Conservation (phyloP, 2,888 invertebrate genomes). For the Carabus problematicus region DNA sequence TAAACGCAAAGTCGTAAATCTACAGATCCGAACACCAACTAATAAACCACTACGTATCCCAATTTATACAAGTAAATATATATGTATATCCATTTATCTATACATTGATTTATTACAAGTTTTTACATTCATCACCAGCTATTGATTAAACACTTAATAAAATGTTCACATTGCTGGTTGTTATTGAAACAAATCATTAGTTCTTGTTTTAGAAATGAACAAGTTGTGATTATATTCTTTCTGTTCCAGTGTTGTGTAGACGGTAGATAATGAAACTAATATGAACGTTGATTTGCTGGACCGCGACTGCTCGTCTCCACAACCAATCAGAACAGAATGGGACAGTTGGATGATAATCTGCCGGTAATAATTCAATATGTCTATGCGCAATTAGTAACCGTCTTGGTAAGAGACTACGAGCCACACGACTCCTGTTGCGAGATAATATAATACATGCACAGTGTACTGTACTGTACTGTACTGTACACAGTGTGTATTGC, state of each 20-base stretch:
- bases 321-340: conserved; percentile 1
- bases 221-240: too few species aligned
- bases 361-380: conserved; percentile 36
- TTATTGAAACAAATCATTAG: not conserved
- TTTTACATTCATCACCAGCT: not conserved
- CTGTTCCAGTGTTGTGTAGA: too few species aligned
- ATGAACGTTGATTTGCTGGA: too few species aligned
- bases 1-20: conserved; percentile 19
- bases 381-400: conserved; percentile 31
- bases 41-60: not conserved
- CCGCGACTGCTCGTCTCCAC: not conserved
- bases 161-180: not conserved
- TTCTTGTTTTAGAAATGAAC: not conserved
- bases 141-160: not conserved
- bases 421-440: conserved; percentile 21
- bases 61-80: not conserved
- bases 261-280: too few species aligned
- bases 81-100: too few species aligned
- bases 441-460: conserved; percentile 8
- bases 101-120: not conserved
- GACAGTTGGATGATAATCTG: conserved; percentile 28
- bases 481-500: too few species aligned
- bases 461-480: conserved; percentile 1
- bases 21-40: conserved; percentile 1
- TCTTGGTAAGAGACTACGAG: conserved; percentile 24